Evolutionary conservation across 2,797 vertebrate genomes (phyloP), one percentile per base, ranked within the genome.

Genomic region (Sebastes taczanowskii): DNA sequence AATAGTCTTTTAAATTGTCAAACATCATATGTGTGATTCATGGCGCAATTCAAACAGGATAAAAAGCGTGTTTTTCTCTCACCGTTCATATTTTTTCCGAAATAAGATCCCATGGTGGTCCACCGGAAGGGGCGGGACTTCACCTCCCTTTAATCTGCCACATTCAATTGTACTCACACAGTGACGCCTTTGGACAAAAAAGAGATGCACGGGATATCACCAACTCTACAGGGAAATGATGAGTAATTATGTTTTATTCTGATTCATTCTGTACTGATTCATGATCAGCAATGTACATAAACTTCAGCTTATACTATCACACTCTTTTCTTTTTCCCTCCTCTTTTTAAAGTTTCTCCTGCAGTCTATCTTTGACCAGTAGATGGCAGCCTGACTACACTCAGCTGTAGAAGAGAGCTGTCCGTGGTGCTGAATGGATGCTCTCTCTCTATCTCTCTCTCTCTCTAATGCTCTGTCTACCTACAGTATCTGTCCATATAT

Each of bases 371-470:
- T 4, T 83, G 59, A 78, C 85, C 93, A 90, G 68, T 84, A 93
- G 94, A 91, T 94, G 94, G 92, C 91, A 93, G 80, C 82, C 82
- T 90, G 80, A 88, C 84, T 78, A 81, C 92, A 86, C 78, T 76
- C 27, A 83, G 81, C 25, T 63, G 7, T 38, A 34, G 20, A 25
- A 9, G 29, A 53, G 67, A 78, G 71, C 89, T 92, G 60, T 89
- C 87, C 76, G 38, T 82, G 82, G 87, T 90, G 49, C 83, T 92
- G 85, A 88, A 88, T 38, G 25, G 16, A 78, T 53, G 20, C 58
- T 56, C 68, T 73, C 13, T 27, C 35, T 20, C 32, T 85, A 7
- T 46, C 2, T 29, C 29, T 63, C 62, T 38, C 35, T 69, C 5
- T 64, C 29, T 35, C 3, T 63, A 34, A 72, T 1, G 63, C 77